phyloP scores from a whole-genome alignment of 1,140 invertebrate genomes.

The Drosophila ogumai region DNA sequence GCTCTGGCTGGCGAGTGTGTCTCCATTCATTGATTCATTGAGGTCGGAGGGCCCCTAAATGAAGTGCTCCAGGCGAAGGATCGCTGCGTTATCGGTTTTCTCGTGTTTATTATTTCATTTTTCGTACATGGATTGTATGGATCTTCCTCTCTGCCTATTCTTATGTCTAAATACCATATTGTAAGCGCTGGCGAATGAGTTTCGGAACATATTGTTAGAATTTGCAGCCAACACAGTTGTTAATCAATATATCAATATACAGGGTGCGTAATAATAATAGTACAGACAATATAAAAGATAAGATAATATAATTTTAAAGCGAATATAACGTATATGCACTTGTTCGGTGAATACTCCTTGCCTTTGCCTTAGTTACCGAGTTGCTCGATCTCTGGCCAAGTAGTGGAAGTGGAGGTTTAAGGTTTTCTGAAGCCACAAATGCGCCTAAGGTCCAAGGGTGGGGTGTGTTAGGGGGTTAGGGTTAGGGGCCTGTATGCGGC shows the following conservation, averaged over 20 bases:
- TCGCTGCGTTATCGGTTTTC: constrained; percentile 51
- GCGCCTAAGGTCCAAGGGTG: constrained; percentile 50
- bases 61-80: constrained; percentile 68
- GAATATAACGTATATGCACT: constrained; percentile 65
- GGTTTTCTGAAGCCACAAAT: constrained; percentile 69
- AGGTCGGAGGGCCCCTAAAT: constrained; percentile 64
- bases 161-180: constrained; percentile 75
- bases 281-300: constrained; percentile 65
- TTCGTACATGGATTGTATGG: constrained; percentile 60
- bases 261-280: constrained; percentile 70
- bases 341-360: constrained; percentile 60
- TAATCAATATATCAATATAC: constrained; percentile 74
- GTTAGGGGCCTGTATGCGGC: constrained; percentile 48
- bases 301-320: constrained; percentile 65
- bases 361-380: constrained; percentile 23
- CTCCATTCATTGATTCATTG: constrained; percentile 82
- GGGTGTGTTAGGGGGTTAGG: constrained; percentile 6
- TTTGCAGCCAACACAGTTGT: constrained; percentile 64
- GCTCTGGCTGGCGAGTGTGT: constrained; percentile 27
- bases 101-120: constrained; percentile 68
- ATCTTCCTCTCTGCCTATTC: constrained; percentile 55
- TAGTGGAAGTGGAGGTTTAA: constrained; percentile 46
- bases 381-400: constrained; percentile 49
- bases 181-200: constrained; percentile 70
- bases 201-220: constrained; percentile 60